phyloP scores from a whole-genome alignment of 2,113 vertebrate species.

The Clarias gariepinus region DNA sequence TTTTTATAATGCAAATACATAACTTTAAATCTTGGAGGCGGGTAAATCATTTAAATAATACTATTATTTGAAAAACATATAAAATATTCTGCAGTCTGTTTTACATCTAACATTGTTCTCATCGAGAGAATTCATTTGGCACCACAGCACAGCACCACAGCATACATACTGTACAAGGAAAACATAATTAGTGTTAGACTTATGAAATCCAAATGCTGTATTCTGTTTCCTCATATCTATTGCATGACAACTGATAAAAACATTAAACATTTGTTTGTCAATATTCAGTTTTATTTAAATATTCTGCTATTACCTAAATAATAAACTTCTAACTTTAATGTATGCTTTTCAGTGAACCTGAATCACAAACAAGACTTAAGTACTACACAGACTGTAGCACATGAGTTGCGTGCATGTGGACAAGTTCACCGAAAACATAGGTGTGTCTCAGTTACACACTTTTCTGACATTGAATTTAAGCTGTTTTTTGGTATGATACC shows the following conservation, averaged over 20 bases:
- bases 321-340: background rate
- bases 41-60: too few relatives aligned
- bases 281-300: background rate
- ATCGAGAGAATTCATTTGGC: background rate
- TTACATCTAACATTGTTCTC: background rate
- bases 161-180: background rate
- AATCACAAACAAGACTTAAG: background rate
- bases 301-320: background rate
- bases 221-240: background rate
- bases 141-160: background rate
- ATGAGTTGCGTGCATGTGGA: background rate
- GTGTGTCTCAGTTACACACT: constrained; percentile 3
- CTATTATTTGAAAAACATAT: background rate
- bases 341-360: background rate
- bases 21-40: background rate
- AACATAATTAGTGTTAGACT: background rate
- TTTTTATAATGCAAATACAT: background rate
- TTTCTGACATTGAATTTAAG: background rate
- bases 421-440: background rate
- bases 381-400: background rate
- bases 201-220: background rate
- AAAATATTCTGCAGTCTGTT: background rate
- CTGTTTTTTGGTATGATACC: background rate
- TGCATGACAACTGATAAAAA: background rate
- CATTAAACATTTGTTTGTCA: background rate